Evolutionary conservation across 2,888 invertebrate genomes (phyloP).

Genomic region (Himalopsyche japonica): DNA sequence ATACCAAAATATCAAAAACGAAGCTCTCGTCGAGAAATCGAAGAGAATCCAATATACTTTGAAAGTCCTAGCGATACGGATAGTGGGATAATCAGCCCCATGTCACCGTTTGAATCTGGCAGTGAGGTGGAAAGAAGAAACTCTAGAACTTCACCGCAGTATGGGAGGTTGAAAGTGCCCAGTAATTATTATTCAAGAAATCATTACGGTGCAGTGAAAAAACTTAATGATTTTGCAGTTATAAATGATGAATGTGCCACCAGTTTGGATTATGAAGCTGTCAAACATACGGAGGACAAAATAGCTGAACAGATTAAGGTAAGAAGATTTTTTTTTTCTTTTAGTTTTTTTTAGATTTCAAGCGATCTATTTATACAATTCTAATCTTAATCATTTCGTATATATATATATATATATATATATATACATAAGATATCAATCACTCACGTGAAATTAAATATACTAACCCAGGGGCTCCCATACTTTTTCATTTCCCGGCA

Average conservation of each 20-base stretch:
- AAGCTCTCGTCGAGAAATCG: constrained; percentile 36
- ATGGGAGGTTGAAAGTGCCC: constrained; percentile 14
- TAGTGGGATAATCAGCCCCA: constrained; percentile 67
- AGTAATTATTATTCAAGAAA: not conserved
- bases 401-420: no score
- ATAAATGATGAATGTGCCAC: not conserved
- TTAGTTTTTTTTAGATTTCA: no score
- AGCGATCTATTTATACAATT: no score
- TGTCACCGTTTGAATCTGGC: constrained; percentile 59
- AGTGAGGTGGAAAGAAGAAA: constrained; percentile 22
- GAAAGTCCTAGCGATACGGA: constrained; percentile 64
- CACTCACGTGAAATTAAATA: no score
- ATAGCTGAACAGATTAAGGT: constrained; percentile 23
- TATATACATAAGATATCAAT: no score
- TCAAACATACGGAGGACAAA: not conserved
- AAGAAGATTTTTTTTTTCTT: not conserved
- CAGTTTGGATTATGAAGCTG: not conserved
- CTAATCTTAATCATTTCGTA: no score
- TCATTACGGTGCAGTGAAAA: not conserved
- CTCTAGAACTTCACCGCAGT: constrained; percentile 21
- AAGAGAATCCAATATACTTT: not conserved
- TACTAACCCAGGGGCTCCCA: no score
- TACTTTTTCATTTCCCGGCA: no score
- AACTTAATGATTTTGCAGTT: not conserved
- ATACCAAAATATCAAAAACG: constrained; percentile 41